Evolutionary conservation across 2,113 vertebrate species (phyloP).

Genomic region (Glaucomys volans): DNA sequence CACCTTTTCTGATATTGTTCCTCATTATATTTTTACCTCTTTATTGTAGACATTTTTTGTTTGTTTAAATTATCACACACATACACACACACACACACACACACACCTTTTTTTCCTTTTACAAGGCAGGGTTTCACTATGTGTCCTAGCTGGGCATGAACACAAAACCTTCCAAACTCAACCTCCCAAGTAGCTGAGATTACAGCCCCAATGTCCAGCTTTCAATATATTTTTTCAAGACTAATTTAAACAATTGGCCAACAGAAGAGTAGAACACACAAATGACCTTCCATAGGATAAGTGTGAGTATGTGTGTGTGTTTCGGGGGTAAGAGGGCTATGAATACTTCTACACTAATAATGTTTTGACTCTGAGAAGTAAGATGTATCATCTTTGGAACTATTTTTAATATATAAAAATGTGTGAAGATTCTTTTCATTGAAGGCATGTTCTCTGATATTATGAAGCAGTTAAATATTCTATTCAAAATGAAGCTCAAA

Average conservation of each 20-base stretch:
- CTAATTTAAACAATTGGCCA: not conserved
- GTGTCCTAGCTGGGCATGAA: not conserved
- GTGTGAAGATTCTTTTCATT: not conserved
- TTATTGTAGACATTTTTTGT: not conserved
- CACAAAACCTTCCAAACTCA: not conserved
- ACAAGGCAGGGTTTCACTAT: not conserved
- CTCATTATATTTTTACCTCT: not conserved
- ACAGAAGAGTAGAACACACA: not conserved
- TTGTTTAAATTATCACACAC: not conserved
- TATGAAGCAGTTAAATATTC: slow-evolving; percentile 62
- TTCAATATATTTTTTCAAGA: not conserved
- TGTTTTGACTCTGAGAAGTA: not conserved
- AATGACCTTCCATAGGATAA: not conserved
- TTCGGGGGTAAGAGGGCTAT: not conserved
- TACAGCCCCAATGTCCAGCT: not conserved
- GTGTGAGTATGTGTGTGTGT: not conserved
- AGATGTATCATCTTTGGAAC: not conserved
- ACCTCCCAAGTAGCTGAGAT: not conserved
- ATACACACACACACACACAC: no score
- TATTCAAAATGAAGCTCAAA: slow-evolving; percentile 38
- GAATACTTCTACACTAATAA: not conserved
- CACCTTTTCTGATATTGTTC: not conserved
- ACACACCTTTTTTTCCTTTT: not conserved
- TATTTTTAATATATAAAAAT: not conserved
- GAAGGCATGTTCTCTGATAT: not conserved